These are phyloP conservation scores for Mastomys coucha DNA, from an alignment of 2,113 vertebrate species.

Conservation along the genomic window DNA sequence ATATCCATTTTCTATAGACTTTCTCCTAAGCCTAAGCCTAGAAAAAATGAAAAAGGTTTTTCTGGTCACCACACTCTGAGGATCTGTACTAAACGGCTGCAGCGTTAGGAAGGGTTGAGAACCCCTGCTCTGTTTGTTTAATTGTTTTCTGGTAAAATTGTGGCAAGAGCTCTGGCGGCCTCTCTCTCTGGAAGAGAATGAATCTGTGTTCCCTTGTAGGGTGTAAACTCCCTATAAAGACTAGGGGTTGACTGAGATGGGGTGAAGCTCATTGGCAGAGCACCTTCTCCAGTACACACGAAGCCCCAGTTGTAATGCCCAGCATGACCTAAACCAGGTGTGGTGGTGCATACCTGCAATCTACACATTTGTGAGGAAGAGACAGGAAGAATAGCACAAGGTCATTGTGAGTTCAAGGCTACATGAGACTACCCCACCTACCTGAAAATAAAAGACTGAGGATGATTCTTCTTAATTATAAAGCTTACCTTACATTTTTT, in stretches of 20 bases:
- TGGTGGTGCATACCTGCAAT: neutral
- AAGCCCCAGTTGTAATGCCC: neutral
- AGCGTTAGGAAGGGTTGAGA: neutral
- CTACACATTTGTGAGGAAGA: neutral
- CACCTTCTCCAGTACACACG: neutral
- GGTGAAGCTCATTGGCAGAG: neutral
- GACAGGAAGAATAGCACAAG: neutral
- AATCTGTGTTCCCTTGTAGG: conserved; percentile 26
- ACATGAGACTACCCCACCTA: neutral
- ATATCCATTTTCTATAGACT: conserved; percentile 34
- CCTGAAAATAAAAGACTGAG: neutral
- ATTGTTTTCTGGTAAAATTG: neutral
- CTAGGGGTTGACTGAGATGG: neutral
- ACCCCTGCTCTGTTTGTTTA: neutral
- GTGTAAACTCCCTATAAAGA: neutral
- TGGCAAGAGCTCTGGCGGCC: neutral
- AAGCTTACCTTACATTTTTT: neutral
- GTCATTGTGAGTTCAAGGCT: neutral
- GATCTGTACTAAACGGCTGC: neutral
- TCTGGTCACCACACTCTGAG: too few species aligned
- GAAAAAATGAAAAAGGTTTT: too few species aligned
- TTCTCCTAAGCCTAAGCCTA: neutral
- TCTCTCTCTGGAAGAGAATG: conserved; percentile 29
- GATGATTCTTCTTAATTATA: conserved; percentile 48
- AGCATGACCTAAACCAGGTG: neutral